Base-by-base conservation (phyloP, 92 coral and sea anemone species). In the Zoanthus gigantus region DNA sequence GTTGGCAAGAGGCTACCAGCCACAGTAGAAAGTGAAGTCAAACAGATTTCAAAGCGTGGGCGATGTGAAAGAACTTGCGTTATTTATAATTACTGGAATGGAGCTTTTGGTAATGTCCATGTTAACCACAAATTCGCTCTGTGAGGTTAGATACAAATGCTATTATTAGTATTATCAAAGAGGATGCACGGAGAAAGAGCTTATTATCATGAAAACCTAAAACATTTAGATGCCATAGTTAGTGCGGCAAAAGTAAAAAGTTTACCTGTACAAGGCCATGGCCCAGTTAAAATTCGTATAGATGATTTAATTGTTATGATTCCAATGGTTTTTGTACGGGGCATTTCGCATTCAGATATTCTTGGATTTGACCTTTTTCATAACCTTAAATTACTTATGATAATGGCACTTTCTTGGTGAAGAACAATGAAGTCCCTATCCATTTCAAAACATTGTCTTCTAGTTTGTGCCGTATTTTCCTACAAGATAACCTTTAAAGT, bases 161-260 rank as follows among this genome's bases (percentile, higher is more conserved):
- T 29, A 86, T 87, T 6, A 52, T 52, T 52, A 52, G 56, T 52
- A 52, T 52, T 52, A 6, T 52, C 9, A 52, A 52, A 6, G 9
- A 83, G 77, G 76, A 72, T 72, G 80, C 79, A 44, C 87, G 93
- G 90, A 90, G 83, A 83, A 84, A 84, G 23, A 84, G 79, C 57
- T 4, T 66, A 84, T 63, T 76, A 85, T 8, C 76, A 83, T 46
- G 85, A 74, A 30, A 75, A 90, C 76, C 81, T 90, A 53, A 77
- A 63, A 60, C 81, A 69, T 58, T 68, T 90, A 13, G n/a, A 57
- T 14, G 86, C 77, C 50, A 84, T 85, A 30, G 63, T 82, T 66
- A 6, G 92, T 86, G 12, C 45, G 85, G 23, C 23, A 23, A 23
- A 23, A 23, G 23, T 23, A 23, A 23, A 23, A 23, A 23, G 23